Evolutionary conservation across 2,888 invertebrate genomes (phyloP), one percentile per base, ranked within the genome.

Genomic region (Alentia gelatinosa): DNA sequence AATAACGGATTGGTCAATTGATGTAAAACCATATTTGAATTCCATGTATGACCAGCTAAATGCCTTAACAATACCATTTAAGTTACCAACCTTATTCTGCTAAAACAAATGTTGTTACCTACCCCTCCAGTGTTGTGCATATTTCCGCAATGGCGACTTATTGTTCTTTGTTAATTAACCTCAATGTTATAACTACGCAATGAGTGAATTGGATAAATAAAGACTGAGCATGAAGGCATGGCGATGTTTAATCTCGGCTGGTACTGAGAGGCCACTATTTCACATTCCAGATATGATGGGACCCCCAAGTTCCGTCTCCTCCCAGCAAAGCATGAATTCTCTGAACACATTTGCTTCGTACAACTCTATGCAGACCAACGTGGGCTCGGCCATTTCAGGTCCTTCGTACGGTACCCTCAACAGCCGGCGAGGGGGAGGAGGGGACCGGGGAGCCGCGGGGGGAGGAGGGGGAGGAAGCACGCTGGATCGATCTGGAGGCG

Each of bases 351-450:
- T 86, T 33, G 86, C 86, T 4, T 86, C 86, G 26, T 86, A 86
- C 47, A 86, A 86, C 86, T 86, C 86, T 1, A 86, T 86, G 86
- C 86, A 86, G 19, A 86, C 86, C 33, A 86, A 86, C 47, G 86
- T 86, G 47, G 86, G 86, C 40, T 86, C 86, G 26, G 86, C 86
- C 47, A 47, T 86, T 30, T 86, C 86, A 7, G 86, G 86, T 4
- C 7, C 9, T 7, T 4, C 40, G 47, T 86, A 86, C 33, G 42
- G 47, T 33, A 86, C 86, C 30, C 26, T 86, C 1, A 30, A 30
- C 47, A 47, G 86, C 30, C 15, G 86, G 50, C 12, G 86, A 26
- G 84, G 42, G 26, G 47, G 86, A 12, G 37, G n/a, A 39, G 79
- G n/a, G 23, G 15, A 39, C 39, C 9, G 79, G 4, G 79, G 37